phyloP scores from a whole-genome alignment of 2,797 vertebrate species.

The Parauchenoglanis ngamensis region DNA sequence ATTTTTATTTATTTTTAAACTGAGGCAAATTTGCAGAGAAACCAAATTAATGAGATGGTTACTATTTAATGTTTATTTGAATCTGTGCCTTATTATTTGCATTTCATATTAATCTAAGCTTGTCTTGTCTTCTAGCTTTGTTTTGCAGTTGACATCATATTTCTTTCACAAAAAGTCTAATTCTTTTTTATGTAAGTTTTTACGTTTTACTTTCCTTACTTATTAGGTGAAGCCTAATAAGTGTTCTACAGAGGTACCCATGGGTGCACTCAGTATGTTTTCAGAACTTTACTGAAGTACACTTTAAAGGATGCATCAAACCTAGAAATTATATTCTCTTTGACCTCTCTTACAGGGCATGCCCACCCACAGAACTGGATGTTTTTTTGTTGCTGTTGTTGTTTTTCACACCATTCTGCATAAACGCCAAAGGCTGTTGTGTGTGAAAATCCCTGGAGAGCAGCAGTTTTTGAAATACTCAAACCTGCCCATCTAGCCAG shows the following conservation, averaged over 20 bases:
- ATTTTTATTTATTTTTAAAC: neutral
- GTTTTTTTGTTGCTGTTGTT: neutral
- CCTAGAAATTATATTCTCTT: neutral
- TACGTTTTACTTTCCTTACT: neutral
- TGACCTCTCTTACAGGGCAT: neutral
- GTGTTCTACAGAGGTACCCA: neutral
- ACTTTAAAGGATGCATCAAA: neutral
- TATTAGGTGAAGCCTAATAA: neutral
- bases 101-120: neutral
- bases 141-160: neutral
- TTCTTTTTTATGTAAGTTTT: neutral
- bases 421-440: no score
- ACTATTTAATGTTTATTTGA: neutral
- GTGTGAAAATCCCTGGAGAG: neutral
- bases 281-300: neutral
- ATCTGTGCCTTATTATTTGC: neutral
- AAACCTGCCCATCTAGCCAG: neutral
- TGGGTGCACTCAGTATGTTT: neutral
- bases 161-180: neutral
- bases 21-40: neutral
- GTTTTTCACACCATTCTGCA: neutral
- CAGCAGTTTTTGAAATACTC: neutral
- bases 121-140: neutral
- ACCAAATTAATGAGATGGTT: neutral
- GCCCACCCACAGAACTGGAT: neutral